A percentile compares a stretch with the other conserved stretches of the same genome.
Evolutionary conservation across 1,140 invertebrate genomes (phyloP).

Genomic region (Aphis gossypii): DNA sequence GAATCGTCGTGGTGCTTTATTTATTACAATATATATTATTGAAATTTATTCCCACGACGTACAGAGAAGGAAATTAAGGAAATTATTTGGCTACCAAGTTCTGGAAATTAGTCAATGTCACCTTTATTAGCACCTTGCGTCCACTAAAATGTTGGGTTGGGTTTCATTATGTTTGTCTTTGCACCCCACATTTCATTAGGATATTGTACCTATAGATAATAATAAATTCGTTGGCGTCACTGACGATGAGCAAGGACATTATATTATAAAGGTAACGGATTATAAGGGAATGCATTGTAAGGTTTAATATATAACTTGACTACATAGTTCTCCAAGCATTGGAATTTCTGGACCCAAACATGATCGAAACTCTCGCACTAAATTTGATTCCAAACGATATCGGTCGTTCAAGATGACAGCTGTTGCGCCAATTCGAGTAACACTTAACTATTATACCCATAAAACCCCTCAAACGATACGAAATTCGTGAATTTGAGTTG

Average conservation of each 20-base stretch:
- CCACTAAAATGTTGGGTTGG: not conserved
- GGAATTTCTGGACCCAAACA: not conserved
- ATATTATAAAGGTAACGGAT: not conserved
- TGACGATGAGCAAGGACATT: not conserved
- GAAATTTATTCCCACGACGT: not conserved
- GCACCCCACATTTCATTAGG: not conserved
- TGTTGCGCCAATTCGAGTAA: not conserved
- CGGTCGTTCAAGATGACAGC: not conserved
- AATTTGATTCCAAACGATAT: not conserved
- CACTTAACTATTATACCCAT: not conserved
- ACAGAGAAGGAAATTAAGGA: conserved; percentile 14
- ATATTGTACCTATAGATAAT: not conserved
- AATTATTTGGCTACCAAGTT: not conserved
- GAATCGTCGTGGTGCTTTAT: not conserved
- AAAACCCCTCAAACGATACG: not conserved
- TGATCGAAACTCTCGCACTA: not conserved
- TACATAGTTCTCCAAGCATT: not conserved
- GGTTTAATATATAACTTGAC: conserved; percentile 9
- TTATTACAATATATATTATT: not conserved
- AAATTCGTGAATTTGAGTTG: not conserved
- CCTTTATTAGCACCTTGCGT: not conserved
- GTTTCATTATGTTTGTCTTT: conserved; percentile 6
- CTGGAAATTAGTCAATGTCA: not conserved
- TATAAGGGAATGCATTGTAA: not conserved
- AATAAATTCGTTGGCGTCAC: not conserved